phyloP scores from a whole-genome alignment of 2,113 vertebrate species.

The Notarius quadriscutis region DNA sequence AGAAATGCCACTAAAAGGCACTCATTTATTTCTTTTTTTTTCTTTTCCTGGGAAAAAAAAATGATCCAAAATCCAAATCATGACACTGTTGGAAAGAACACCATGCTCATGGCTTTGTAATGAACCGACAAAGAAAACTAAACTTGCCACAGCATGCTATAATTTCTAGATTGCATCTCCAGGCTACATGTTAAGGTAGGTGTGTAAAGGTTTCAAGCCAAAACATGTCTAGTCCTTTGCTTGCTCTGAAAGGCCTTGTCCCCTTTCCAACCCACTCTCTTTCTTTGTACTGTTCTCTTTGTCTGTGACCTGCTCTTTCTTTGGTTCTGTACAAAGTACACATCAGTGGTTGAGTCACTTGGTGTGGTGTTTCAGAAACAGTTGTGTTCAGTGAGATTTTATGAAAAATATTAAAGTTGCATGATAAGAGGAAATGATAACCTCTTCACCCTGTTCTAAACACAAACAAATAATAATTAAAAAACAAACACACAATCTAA shows the following conservation, averaged over 20 bases:
- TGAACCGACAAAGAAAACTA: conserved; percentile 15
- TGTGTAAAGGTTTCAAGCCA: conserved; percentile 36
- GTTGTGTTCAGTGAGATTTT: conserved; percentile 12
- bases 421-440: conserved; percentile 25
- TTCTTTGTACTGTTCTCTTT: neutral
- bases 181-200: conserved; percentile 44
- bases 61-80: neutral
- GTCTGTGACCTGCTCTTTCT: conserved; percentile 9
- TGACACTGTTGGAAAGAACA: conserved; percentile 11
- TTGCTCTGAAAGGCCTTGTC: neutral
- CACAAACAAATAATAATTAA: neutral
- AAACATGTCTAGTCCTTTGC: conserved; percentile 27
- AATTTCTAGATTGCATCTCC: conserved; percentile 33
- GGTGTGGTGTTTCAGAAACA: conserved; percentile 14
- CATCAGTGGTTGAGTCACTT: conserved; percentile 36
- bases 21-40: neutral
- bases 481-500: neutral
- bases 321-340: conserved; percentile 26
- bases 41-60: neutral
- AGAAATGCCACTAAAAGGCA: neutral
- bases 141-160: conserved; percentile 24
- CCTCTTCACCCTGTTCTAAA: conserved; percentile 6
- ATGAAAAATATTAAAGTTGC: neutral
- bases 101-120: neutral
- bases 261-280: neutral